Evolutionary conservation across 1,140 invertebrate species (phyloP).

Genomic region (Ceratosolen solmsi): DNA sequence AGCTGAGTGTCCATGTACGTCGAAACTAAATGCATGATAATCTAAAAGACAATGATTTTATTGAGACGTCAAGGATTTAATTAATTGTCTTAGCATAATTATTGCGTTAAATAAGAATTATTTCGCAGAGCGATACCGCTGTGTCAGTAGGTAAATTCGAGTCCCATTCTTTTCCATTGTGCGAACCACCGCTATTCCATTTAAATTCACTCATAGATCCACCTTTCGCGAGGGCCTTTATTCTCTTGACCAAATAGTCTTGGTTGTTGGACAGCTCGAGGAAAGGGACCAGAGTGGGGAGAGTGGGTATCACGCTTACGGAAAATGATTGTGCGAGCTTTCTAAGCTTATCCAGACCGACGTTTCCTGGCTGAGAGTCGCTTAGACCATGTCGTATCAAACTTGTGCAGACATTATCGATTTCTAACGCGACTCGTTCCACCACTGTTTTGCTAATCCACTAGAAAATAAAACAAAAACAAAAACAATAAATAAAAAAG

Average conservation of each 20-base stretch:
- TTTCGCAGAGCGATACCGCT: conserved; percentile 72
- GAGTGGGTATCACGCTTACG: conserved; percentile 78
- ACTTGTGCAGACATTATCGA: conserved; percentile 79
- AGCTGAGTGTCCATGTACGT: conserved; percentile 87
- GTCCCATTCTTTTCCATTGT: conserved; percentile 85
- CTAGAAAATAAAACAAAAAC: conserved; percentile 68
- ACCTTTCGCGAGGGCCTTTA: conserved; percentile 82
- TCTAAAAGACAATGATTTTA: conserved; percentile 76
- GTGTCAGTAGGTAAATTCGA: conserved; percentile 86
- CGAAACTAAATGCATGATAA: conserved; percentile 87
- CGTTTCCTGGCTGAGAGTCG: conserved; percentile 81
- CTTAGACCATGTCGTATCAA: conserved; percentile 80
- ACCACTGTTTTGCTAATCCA: conserved; percentile 88
- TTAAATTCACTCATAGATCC: conserved; percentile 87
- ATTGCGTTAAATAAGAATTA: not conserved
- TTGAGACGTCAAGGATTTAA: too few relatives aligned
- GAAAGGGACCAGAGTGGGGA: conserved; percentile 83
- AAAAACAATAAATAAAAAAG: too few relatives aligned
- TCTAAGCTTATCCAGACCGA: conserved; percentile 80
- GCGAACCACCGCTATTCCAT: conserved; percentile 84
- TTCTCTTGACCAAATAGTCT: conserved; percentile 85
- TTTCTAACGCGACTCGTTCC: conserved; percentile 80
- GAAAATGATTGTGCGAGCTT: conserved; percentile 80
- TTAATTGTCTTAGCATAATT: conserved; percentile 8
- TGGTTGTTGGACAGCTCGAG: conserved; percentile 86